Base-by-base conservation (phyloP, 2,888 invertebrate species). In the Macrosiphum euphorbiae region DNA sequence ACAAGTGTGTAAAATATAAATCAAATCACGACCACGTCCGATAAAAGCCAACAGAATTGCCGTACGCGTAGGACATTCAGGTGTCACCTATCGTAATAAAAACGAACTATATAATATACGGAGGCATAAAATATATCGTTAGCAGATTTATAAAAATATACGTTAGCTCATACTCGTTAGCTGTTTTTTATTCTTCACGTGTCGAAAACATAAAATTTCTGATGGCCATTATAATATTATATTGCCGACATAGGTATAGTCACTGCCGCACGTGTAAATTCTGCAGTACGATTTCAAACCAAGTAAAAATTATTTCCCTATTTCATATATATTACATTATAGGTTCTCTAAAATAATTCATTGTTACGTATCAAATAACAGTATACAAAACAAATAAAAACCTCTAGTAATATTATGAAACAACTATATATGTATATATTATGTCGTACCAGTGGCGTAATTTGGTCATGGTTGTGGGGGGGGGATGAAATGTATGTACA, bases 71-170 rank as follows among this genome's bases (percentile, higher is more conserved):
- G 92, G 47, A 92, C 86, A 44, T 85, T 58, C 58, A 35, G 58
- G 47, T 86, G 91, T 91, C 91, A 85, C 41, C 84, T 91, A 91
- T 86, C 86, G 86, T 47, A 85, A 91, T 91, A 91, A 91, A 91
- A 90, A 90, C 78, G 35, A 10, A 58, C 41, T 52, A 28, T 28
- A 50, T 55, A n/a, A 50, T 55, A n/a, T n/a, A 47, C 41, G 78
- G 52, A 50, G 3, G 10, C 85, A 41, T 92, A 92, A 58, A 61
- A 86, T 24, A 92, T 67, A 41, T 67, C 88, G 87, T 92, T 67
- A 88, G 67, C 67, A 20, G 67, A 78, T 50, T 52, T 67, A 52
- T 52, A 67, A 52, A 44, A 87, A 35, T 52, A 61, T 55, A 44
- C 85, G 85, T 44, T 41, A 47, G 5, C 13, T 13, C 20, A 26